These are phyloP conservation scores for Hypocryptadius cinnamomeus DNA, from an alignment of 2,113 vertebrate species.

Conservation along the genomic window DNA sequence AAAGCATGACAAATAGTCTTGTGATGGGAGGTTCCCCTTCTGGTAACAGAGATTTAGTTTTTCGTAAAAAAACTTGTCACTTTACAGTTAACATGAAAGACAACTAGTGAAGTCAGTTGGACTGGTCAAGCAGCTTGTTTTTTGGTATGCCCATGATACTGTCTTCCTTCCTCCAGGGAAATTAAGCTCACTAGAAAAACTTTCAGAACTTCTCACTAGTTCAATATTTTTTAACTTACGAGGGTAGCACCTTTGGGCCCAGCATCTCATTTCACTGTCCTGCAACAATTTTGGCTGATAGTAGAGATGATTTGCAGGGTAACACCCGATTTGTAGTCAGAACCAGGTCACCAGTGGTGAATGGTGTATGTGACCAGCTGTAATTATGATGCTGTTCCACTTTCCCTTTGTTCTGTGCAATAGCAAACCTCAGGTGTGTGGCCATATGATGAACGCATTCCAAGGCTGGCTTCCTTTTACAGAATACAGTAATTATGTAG, in stretches of 20 bases:
- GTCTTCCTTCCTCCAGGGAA: not conserved
- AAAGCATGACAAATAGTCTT: not conserved
- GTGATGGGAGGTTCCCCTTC: not conserved
- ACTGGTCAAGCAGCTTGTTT: not conserved
- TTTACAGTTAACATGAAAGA: not conserved
- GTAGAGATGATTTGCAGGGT: not conserved
- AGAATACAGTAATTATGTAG: not conserved
- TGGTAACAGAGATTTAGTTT: not conserved
- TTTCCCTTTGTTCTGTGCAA: not conserved
- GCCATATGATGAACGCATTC: accelerated
- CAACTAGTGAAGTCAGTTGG: not conserved
- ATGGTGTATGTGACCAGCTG: not conserved
- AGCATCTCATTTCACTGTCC: not conserved
- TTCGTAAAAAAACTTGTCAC: not conserved
- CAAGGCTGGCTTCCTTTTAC: not conserved
- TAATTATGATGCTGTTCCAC: not conserved
- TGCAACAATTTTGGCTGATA: not conserved
- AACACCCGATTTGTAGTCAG: not conserved
- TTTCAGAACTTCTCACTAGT: not conserved
- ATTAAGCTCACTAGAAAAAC: not conserved
- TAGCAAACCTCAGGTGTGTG: not conserved
- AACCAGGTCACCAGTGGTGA: not conserved
- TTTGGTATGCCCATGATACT: not conserved
- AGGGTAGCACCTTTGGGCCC: not conserved
- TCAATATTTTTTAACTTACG: not conserved